phyloP scores from a whole-genome alignment of 2,888 invertebrate species.

The Anodontia alba region DNA sequence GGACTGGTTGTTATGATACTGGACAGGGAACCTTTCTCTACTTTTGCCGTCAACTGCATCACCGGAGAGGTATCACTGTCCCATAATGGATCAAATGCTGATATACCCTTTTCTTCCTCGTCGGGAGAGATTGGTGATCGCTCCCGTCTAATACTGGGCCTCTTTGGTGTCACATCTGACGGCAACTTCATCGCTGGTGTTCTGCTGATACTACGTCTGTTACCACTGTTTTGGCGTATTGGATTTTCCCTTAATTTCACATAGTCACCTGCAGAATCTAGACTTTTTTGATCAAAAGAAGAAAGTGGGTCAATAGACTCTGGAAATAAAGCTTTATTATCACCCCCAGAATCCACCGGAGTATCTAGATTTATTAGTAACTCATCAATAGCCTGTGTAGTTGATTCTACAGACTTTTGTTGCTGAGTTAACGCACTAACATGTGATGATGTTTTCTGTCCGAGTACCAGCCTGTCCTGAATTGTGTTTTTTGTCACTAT shows the following conservation, averaged over 20 bases:
- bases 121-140: conserved; percentile 51
- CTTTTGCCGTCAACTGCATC: background rate
- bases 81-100: conserved; percentile 56
- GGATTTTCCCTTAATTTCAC: conserved; percentile 36
- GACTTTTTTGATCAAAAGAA: background rate
- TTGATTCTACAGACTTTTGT: background rate
- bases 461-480: conserved; percentile 35
- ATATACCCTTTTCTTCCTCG: conserved; percentile 37
- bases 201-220: conserved; percentile 54
- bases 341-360: conserved; percentile 30
- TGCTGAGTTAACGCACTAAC: too few species aligned
- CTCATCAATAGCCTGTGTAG: conserved; percentile 17
- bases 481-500: background rate
- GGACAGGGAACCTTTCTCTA: background rate
- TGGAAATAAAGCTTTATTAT: conserved; percentile 2
- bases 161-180: conserved; percentile 51
- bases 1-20: background rate
- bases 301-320: background rate
- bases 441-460: background rate
- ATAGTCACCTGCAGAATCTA: conserved; percentile 46
- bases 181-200: conserved; percentile 65
- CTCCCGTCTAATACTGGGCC: conserved; percentile 62
- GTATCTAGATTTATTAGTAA: conserved; percentile 47
- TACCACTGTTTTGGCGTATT: conserved; percentile 1
- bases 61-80: conserved; percentile 17